Percentiles rank a stretch among this genome's conserved stretches.
Conservation (phyloP, 2,113 vertebrate species). For the Rhineura floridana region DNA sequence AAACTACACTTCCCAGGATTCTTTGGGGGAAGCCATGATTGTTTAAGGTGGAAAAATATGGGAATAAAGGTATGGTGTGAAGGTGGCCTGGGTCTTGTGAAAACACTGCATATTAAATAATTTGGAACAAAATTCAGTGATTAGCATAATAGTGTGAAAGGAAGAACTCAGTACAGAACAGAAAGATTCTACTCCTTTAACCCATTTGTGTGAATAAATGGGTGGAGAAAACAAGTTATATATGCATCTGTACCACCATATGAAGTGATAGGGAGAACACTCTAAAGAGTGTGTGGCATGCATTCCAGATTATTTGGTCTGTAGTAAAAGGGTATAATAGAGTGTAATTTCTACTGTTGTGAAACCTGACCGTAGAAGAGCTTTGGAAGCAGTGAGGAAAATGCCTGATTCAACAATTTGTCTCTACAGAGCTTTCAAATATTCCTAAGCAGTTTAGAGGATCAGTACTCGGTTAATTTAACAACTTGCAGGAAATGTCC, state of each 20-base stretch:
- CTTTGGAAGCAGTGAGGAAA: neutral
- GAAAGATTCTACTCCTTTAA: neutral
- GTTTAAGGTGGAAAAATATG: no score
- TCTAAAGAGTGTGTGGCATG: neutral
- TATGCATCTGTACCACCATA: no score
- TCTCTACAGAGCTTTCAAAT: neutral
- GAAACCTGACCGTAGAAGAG: neutral
- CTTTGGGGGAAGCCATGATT: no score
- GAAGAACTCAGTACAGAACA: no score
- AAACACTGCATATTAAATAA: neutral
- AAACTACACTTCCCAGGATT: no score
- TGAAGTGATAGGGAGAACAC: neutral
- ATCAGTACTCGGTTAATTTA: neutral
- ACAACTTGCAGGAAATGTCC: constrained; percentile 10
- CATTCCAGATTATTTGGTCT: neutral
- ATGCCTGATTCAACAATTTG: neutral
- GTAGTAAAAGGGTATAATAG: neutral
- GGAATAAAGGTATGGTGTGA: no score
- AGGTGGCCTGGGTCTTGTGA: neutral
- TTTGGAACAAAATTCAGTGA: neutral
- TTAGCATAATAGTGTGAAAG: no score
- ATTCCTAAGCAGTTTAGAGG: neutral
- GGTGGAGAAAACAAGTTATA: no score
- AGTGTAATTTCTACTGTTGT: neutral
- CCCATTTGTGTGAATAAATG: neutral